Evolutionary conservation across 1,140 invertebrate species (phyloP).

Genomic region (Grapholita molesta): DNA sequence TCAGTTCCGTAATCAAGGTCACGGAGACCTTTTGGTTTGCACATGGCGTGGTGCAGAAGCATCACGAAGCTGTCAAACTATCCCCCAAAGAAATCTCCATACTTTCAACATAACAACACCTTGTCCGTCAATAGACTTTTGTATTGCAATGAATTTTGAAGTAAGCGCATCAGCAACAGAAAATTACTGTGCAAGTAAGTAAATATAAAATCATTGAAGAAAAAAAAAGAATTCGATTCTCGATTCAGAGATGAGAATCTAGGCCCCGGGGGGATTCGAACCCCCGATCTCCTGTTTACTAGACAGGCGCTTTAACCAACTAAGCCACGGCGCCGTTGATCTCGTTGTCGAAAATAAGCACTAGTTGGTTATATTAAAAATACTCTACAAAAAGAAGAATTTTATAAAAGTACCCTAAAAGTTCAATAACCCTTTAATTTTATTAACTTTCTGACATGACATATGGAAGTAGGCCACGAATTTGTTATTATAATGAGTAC

Average conservation of each 20-base stretch:
- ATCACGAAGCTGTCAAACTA: slow-evolving; percentile 49
- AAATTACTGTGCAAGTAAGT: slow-evolving; percentile 65
- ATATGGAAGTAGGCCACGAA: neutral
- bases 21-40: slow-evolving; percentile 56
- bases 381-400: neutral
- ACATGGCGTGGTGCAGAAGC: slow-evolving; percentile 58
- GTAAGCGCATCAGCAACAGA: slow-evolving; percentile 41
- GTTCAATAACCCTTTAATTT: neutral
- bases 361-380: slow-evolving; percentile 11
- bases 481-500: slow-evolving; percentile 2
- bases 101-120: slow-evolving; percentile 57
- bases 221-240: slow-evolving; percentile 14
- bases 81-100: slow-evolving; percentile 45
- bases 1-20: slow-evolving; percentile 60
- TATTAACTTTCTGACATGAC: neutral
- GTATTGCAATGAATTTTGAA: slow-evolving; percentile 52
- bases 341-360: slow-evolving; percentile 23
- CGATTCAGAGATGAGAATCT: neutral
- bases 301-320: slow-evolving; percentile 83
- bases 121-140: slow-evolving; percentile 59
- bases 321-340: slow-evolving; percentile 79
- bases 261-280: slow-evolving; percentile 82
- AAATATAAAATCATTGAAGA: slow-evolving; percentile 29
- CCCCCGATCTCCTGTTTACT: slow-evolving; percentile 82
- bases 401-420: neutral